Evolutionary conservation across 1,140 invertebrate genomes (phyloP), one percentile per base, ranked within the genome.

Genomic region (Lordiphosa stackelbergi): DNA sequence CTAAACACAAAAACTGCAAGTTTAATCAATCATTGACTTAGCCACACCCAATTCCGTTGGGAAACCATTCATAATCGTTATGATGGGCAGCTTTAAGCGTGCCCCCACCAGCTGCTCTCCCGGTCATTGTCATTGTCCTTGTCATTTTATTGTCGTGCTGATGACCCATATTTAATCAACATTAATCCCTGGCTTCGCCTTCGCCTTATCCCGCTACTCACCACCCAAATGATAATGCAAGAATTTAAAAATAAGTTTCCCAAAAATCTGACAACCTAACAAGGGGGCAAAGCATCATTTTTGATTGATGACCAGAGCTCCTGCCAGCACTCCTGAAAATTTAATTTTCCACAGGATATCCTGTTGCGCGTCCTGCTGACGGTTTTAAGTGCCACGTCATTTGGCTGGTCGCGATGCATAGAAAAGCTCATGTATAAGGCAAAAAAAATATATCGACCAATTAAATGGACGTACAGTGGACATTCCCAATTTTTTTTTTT

Each of bases 141-240:
- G 53, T 54, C 38, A 31, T 31, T 31, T 31, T 31, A 65, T 49
- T 47, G 49, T 46, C 38, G 43, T 75, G 68, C 49, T 83, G 68
- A 75, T 83, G 75, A 55, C 63, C 66, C 72, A 53, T 48, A 81
- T 83, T 81, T 83, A 83, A 81, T 81, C 66, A 70, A 61, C 58
- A 54, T 73, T 75, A 81, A 75, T 73, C 65, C 66, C 52, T 12
- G 8, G 7, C 31, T 45, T 8, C 7, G 37, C 49, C 13, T 53
- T 40, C 38, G 11, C 13, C 8, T 22, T 36, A 8, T 16, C 11
- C 13, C 11, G 2, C 10, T 36, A 8, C 9, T 40, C 9, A 37
- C n/a, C 36, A n/a, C 31, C 41, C 47, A 53, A 79, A 68, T 61
- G 55, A 69, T 83, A 81, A 81, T 63, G 43, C 43, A 9, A 19